Evolutionary conservation across 2,888 invertebrate genomes (phyloP).

Genomic region (Eumerus sabulonum): DNA sequence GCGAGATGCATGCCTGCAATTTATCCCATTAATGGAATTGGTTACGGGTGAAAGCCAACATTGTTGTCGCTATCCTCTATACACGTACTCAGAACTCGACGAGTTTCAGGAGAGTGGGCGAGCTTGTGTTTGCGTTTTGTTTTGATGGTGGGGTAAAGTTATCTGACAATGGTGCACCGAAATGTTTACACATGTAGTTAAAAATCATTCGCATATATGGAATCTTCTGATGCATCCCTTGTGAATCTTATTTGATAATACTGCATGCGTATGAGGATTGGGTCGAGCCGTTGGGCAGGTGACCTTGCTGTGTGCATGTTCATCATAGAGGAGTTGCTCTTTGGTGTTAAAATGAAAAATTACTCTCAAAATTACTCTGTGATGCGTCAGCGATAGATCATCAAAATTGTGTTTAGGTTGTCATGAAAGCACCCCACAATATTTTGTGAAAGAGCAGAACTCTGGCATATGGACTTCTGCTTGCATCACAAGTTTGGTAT

Average conservation of each 20-base stretch:
- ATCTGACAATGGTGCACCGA: slow-evolving; percentile 62
- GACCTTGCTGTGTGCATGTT: background rate
- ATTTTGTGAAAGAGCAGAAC: no score
- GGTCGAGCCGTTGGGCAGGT: background rate
- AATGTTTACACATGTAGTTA: slow-evolving; percentile 68
- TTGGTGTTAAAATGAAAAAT: no score
- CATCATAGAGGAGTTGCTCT: no score
- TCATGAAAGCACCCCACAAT: no score
- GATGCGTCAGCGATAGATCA: no score
- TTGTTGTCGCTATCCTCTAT: slow-evolving; percentile 33
- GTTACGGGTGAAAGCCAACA: slow-evolving; percentile 64
- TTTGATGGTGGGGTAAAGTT: slow-evolving; percentile 23
- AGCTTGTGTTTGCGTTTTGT: slow-evolving; percentile 1
- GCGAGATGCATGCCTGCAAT: slow-evolving; percentile 62
- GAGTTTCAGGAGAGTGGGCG: background rate
- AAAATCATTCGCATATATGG: slow-evolving; percentile 67
- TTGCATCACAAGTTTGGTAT: no score
- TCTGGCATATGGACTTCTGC: no score
- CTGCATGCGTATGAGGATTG: background rate
- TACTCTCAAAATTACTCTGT: no score
- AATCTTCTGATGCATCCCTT: slow-evolving; percentile 66
- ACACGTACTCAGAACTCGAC: background rate
- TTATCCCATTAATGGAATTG: slow-evolving; percentile 65
- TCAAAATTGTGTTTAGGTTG: no score
- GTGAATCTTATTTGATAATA: slow-evolving; percentile 63